Evolutionary conservation across 2,113 vertebrate species (phyloP).

Genomic region (Peucedramus taeniatus): DNA sequence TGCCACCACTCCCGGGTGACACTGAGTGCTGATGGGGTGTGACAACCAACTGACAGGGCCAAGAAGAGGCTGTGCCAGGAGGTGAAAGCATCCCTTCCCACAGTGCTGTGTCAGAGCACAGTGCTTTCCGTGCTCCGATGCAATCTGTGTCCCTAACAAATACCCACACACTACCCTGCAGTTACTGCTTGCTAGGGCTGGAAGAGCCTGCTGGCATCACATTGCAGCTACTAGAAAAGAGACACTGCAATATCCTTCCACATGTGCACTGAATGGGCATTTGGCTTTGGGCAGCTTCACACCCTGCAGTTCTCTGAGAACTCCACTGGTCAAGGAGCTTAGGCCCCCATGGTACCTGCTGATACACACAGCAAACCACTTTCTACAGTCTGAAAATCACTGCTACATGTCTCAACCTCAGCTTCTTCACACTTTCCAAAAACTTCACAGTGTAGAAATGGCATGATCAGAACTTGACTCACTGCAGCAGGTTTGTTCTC

Average conservation of each 20-base stretch:
- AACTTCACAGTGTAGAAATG: background rate
- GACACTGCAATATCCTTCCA: background rate
- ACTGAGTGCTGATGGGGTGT: background rate
- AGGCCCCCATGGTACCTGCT: fast-evolving
- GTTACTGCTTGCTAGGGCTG: background rate
- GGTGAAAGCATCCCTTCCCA: background rate
- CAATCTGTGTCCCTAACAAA: background rate
- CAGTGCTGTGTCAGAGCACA: fast-evolving
- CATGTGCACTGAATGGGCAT: background rate
- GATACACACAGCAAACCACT: background rate
- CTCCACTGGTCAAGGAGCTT: background rate
- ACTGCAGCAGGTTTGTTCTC: background rate
- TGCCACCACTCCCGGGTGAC: background rate
- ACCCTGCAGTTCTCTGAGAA: background rate
- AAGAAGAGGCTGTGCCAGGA: background rate
- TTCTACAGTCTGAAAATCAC: background rate
- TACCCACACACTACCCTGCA: background rate
- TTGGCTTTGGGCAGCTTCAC: background rate
- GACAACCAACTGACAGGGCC: background rate
- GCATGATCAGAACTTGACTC: background rate
- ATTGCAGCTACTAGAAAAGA: background rate
- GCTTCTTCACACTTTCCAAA: background rate
- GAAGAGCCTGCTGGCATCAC: background rate
- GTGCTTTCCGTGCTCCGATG: background rate
- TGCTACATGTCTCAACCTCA: background rate